Evolutionary conservation across 2,113 vertebrate genomes (phyloP), one percentile per base, ranked within the genome.

Genomic region (Enhydra lutris): DNA sequence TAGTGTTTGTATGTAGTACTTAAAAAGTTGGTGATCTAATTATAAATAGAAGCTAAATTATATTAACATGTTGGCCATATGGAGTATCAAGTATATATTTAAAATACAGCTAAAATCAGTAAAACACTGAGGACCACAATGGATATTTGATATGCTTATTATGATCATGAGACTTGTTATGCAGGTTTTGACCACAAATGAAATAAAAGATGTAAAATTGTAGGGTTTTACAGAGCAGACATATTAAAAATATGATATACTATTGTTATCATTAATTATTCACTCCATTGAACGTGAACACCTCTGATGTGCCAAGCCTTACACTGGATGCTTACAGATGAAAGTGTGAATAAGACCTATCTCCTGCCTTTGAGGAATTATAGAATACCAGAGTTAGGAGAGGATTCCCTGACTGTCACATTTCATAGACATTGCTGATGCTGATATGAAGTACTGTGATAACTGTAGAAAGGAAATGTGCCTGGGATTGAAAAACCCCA

Each of bases 31-130:
- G 36, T 94, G 81, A 86, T 78, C 42, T 93, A 31, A 15, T 95
- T 94, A 74, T 4, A 94, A 57, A 85, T 67, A 76, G 55, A 87
- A 95, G 3, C 71, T 93, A 73, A 93, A 67, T 73, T 90, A 85
- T 57, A 47, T 85, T 63, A 61, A 39, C 17, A 86, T 52, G 21
- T 45, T 93, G 42, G 42, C 29, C 20, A 61, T 61, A 63, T 26
- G 17, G 42, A 45, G 2, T 84, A 14, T 74, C 55, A 95, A n/a
- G 63, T 84, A 71, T 57, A 42, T 5, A 84, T n/a, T 29, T 82
- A 91, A 92, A 88, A 85, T 87, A 21, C 14, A 90, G 26, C 45
- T 76, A 69, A 91, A 89, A 71, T 69, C 34, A 71, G 10, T 90
- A 76, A 86, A 39, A 82, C 83, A 24, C 55, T 85, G 65, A 89